Base-by-base conservation (phyloP, 2,113 vertebrate genomes). In the Anhinga rufa region DNA sequence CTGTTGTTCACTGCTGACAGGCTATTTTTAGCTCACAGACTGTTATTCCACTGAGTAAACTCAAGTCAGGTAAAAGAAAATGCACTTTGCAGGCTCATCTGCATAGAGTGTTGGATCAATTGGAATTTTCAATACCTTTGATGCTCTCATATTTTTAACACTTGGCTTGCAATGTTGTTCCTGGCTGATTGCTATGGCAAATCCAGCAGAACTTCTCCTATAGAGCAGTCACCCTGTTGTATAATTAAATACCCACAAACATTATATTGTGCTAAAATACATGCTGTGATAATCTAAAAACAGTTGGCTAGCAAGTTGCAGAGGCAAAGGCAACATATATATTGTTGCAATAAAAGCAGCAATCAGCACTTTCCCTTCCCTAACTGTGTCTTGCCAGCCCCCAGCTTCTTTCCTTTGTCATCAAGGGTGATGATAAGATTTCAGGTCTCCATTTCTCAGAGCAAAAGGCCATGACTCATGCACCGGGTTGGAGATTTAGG, bases 1-100 rank as follows among this genome's bases (percentile, higher is more conserved):
- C 89, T 95, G 83, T 52, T 91, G 70, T 91, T 95, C 26, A 4
- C 83, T 4, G 9, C 71, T 91, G 62, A 88, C 1, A 4, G 55
- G 25, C n/a, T 97, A 94, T 97, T 97, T 97, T 97, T 95, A 90
- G 95, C 74, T 90, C 86, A 69, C 29, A 93, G 77, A 24, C 88
- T 96, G 64, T 72, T 96, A 93, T 96, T 97, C 86, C 89, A 75
- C 88, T 22, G 77, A 85, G 74, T 34, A 94, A 92, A 86, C 80
- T 81, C 85, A 90, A 91, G 92, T 92, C 26, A 96, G 90, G 96
- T 96, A 93, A 92, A 95, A 93, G 82, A 93, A 96, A 93, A 91
- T n/a, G 38, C 68, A 95, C 62, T 89, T 94, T 95, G 18, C 78
- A 83, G 71, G 55, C 83, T 95, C 72, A 91, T 95, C 91, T 87